Base-by-base conservation (phyloP, 37 sponge, comb jelly and placozoan species). In the Corticium candelabrum region DNA sequence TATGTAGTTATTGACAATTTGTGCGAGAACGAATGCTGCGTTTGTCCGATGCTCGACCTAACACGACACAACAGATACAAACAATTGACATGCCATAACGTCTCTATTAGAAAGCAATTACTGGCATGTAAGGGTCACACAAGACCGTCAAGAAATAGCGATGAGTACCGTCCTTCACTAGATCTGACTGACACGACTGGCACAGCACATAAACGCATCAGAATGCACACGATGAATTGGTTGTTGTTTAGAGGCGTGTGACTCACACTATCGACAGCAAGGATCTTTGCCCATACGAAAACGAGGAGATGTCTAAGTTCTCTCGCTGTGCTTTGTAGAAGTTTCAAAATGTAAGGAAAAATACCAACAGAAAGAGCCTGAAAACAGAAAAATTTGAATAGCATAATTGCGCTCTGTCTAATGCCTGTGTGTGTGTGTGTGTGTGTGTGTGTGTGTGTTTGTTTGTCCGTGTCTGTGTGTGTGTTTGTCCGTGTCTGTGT, bases 221-320 rank as follows among this genome's bases (percentile, higher is more conserved):
- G 40, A 21, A 1, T 39, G 74, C 75, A 40, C 67, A 76, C 33
- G 21, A 4, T 7, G 36, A 34, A 70, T 4, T 15, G 21, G 36
- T 5, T 29, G 73, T 15, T 7, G 56, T 11, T 21, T n/a, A n/a
- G n/a, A n/a, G n/a, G n/a, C n/a, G n/a, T n/a, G n/a, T n/a, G n/a
- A 11, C 87, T 82, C 41, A 90, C 95, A 2, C 78, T 74, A 40
- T 94, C 95, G 0, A 94, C 91, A 30, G 91, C 85, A 1, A 94
- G 77, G 3, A 97, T 91, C 87, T 94, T 99, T 43, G 99, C 93
- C 99, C 99, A 99, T 40, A 99, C 92, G 78, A 92, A 90, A 33
- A 99, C 89, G 79, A 99, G 83, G 50, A 94, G 86, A 34, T 84
- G 87, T 77, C 94, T 89, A 27, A 94, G 90, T 77, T 99, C 99